phyloP scores from a whole-genome alignment of 2,797 vertebrate genomes.

The Acestrorhynchus altus region DNA sequence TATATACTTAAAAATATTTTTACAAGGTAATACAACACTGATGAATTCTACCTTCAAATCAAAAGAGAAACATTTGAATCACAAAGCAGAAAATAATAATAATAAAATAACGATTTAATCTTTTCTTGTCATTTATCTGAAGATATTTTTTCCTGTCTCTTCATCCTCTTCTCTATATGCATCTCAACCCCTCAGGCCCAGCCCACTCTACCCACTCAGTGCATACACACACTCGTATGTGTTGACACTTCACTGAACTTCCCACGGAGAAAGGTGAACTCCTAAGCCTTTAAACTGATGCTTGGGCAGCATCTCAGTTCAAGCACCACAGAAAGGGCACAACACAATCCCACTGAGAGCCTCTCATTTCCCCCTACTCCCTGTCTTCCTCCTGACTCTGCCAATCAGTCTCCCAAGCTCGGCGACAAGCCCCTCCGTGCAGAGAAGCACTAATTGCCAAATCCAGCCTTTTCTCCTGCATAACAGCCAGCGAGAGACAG shows the following conservation, averaged over 20 bases:
- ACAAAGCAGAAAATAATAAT: too few species aligned
- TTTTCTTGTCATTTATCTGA: too few species aligned
- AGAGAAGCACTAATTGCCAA: constrained; percentile 51
- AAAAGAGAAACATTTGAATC: too few species aligned
- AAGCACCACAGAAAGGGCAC: constrained; percentile 26
- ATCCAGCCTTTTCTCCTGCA: constrained; percentile 22
- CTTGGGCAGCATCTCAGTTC: constrained; percentile 22
- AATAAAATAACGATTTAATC: too few species aligned
- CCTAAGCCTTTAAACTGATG: constrained; percentile 53
- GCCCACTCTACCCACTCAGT: constrained; percentile 14
- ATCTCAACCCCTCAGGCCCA: constrained; percentile 12
- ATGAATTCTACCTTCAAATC: too few species aligned
- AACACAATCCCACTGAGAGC: constrained; percentile 26
- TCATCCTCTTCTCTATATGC: too few species aligned
- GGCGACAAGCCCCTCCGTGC: constrained; percentile 26
- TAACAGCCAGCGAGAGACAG: constrained; percentile 14
- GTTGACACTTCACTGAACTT: constrained; percentile 49
- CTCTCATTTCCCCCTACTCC: constrained; percentile 34
- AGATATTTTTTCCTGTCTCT: neutral
- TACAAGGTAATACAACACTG: too few species aligned
- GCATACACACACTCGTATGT: constrained; percentile 6
- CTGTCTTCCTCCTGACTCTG: constrained; percentile 11
- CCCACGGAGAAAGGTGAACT: constrained; percentile 47
- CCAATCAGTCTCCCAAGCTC: constrained; percentile 33
- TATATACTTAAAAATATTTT: too few species aligned